phyloP scores from a whole-genome alignment of 2,888 invertebrate species.

The Alentia gelatinosa region DNA sequence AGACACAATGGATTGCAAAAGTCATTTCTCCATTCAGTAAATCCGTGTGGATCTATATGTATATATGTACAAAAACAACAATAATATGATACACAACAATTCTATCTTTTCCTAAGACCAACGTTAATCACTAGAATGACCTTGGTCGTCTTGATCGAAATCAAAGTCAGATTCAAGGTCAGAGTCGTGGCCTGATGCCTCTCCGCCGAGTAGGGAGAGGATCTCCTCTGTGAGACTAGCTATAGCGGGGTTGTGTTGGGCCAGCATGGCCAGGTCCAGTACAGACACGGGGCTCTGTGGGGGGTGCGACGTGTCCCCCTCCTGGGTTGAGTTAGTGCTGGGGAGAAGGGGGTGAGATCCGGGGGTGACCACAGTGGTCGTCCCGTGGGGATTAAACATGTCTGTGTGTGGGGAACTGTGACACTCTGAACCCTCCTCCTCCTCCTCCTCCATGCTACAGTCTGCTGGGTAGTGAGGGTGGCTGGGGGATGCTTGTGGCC shows the following conservation, averaged over 20 bases:
- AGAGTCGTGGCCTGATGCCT: background rate
- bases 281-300: background rate
- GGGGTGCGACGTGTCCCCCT: background rate
- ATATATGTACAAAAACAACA: background rate
- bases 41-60: no score
- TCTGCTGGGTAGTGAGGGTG: background rate
- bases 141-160: background rate
- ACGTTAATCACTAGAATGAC: background rate
- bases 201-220: constrained; percentile 61
- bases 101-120: background rate
- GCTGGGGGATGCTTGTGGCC: background rate
- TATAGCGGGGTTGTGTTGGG: constrained; percentile 60
- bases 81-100: background rate
- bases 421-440: background rate
- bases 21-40: background rate
- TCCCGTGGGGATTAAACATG: background rate
- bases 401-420: background rate
- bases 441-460: background rate
- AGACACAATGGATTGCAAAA: no score
- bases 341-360: background rate
- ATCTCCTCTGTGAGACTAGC: constrained; percentile 65
- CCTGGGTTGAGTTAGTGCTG: background rate
- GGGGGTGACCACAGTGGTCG: constrained; percentile 6
- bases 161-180: constrained; percentile 48
- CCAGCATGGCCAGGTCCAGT: constrained; percentile 32